Conservation (phyloP, 2,797 vertebrate species). For the Bryconaethiops microstoma region DNA sequence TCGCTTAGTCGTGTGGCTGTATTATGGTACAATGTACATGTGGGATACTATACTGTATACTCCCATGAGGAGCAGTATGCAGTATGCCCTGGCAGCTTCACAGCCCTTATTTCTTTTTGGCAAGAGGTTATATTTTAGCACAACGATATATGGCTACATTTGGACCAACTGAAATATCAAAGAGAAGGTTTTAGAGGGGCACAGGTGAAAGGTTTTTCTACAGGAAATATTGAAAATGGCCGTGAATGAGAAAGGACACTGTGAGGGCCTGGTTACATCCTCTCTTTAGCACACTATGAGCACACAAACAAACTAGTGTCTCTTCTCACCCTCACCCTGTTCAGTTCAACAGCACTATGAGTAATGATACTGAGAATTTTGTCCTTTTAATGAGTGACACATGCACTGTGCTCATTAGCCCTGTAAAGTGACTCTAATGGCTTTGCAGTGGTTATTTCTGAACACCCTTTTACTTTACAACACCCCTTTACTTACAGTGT, state of each 20-base stretch:
- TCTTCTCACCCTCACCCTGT: background rate
- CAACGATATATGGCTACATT: background rate
- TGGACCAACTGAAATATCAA: background rate
- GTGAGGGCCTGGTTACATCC: background rate
- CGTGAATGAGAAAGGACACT: slow-evolving; percentile 9
- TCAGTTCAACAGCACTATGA: background rate
- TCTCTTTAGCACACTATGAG: background rate
- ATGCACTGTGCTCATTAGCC: background rate
- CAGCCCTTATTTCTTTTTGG: slow-evolving; percentile 14
- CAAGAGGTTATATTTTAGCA: slow-evolving; percentile 10
- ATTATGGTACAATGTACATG: no score
- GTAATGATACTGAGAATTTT: background rate
- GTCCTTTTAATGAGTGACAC: background rate
- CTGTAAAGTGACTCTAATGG: background rate
- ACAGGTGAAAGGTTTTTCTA: background rate
- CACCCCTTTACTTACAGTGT: no score
- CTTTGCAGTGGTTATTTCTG: background rate
- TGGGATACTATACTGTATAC: no score
- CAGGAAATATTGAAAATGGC: slow-evolving; percentile 30
- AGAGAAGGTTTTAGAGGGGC: slow-evolving; percentile 9
- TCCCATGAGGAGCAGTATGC: background rate
- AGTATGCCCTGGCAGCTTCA: background rate
- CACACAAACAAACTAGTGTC: background rate
- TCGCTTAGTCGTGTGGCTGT: no score
- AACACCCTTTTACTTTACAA: no score